A percentile compares a stretch with the other conserved stretches of the same genome.
Conservation (phyloP, 2,888 invertebrate genomes). For the Campaea margaritaria region DNA sequence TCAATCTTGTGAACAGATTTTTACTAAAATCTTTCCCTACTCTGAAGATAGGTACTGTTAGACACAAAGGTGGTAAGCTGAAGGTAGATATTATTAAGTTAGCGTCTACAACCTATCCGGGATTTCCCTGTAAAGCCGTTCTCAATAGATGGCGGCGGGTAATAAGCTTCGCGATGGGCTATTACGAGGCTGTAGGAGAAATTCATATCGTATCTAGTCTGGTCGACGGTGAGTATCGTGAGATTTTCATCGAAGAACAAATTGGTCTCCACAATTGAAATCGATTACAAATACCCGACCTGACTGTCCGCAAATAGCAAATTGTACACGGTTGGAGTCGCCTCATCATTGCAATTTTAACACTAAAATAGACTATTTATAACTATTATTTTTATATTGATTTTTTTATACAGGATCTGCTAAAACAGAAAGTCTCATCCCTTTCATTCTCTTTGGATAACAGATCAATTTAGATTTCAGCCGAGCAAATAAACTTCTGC, state of each 20-base stretch:
- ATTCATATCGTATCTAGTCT: constrained; percentile 72
- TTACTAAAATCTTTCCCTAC: background rate
- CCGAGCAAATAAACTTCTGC: constrained; percentile 15
- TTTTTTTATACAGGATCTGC: background rate
- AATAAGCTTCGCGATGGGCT: constrained; percentile 83
- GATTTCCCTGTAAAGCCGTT: constrained; percentile 82
- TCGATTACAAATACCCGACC: constrained; percentile 70
- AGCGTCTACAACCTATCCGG: constrained; percentile 78
- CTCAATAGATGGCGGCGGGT: constrained; percentile 82
- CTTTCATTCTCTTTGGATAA: background rate
- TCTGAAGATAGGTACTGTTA: background rate
- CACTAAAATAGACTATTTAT: constrained; percentile 22
- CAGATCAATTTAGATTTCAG: constrained; percentile 7
- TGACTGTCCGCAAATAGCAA: constrained; percentile 69
- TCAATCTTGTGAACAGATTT: background rate
- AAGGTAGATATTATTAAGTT: constrained; percentile 71
- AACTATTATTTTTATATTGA: background rate
- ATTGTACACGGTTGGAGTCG: constrained; percentile 55
- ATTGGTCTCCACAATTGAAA: constrained; percentile 69
- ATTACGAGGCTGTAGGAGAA: constrained; percentile 75
- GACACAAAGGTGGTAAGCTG: constrained; percentile 62
- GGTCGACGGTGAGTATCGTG: constrained; percentile 58
- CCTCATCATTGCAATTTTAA: constrained; percentile 27
- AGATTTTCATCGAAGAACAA: constrained; percentile 70
- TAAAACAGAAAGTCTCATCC: background rate